Evolutionary conservation across 2,888 invertebrate species (phyloP), one percentile per base, ranked within the genome.

Genomic region (Malachius bipustulatus): DNA sequence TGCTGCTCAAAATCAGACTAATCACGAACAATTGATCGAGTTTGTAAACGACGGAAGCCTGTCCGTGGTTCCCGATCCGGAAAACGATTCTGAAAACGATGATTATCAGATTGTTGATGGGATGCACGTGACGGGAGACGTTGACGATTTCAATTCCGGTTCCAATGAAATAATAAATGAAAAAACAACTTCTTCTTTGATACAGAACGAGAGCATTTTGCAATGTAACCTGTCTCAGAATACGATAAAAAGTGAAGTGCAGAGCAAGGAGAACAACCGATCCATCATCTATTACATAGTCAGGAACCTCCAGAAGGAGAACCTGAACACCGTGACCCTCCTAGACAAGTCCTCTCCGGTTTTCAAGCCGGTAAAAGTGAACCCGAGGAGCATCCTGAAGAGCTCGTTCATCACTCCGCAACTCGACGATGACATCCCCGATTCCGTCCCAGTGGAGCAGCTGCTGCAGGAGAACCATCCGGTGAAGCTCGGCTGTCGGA

Each of bases 361-460:
- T 8, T 28, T 32, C 11, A 40, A 39, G 29, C 19, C 36, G 4
- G 9, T 37, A 9, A 51, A 49, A 36, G 40, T 50, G 2, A 59
- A 58, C 45, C 55, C 59, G 2, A 47, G 60, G 32, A 60, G 59
- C 38, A 46, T 60, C n/a, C 45, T 62, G 31, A 57, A 58, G 41
- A 54, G 50, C 26, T 53, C 55, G 1, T 44, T 46, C 27, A 3
- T 34, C 26, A 15, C 34, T 31, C 19, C 26, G 26, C 11, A 6
- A 6, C 8, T 24, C 1, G 15, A 29, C n/a, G 3, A 14, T 29
- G 15, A n/a, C 19, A 13, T 10, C 12, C 8, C 8, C 26, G 30
- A 19, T n/a, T 16, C 14, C 16, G 12, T 14, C 34, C 40, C 42
- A 19, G 26, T 39, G 11, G 36, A 43, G 34, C 39, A 45, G 34